Evolutionary conservation across 2,113 vertebrate genomes (phyloP), one percentile per base, ranked within the genome.

Genomic region (Cromileptes altivelis): DNA sequence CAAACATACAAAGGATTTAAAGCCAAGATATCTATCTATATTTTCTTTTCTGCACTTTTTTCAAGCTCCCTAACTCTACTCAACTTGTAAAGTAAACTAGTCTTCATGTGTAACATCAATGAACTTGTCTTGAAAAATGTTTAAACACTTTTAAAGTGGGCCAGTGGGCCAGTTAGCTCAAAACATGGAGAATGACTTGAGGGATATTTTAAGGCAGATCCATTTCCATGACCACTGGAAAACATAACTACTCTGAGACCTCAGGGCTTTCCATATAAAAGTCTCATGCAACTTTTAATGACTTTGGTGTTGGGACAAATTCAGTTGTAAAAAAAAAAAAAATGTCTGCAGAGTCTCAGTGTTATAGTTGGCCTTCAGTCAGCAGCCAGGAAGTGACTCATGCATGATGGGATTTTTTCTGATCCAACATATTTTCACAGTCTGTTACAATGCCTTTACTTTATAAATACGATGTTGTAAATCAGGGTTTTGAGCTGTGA

Each of bases 71-170:
- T 50, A 18, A 17, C 4, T 5, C 15, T 50, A 25, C 45, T 11
- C 19, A 19, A 21, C 11, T 27, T 37, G 13, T 19, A 9, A 18
- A 42, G 25, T 42, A 40, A 60, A 15, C 27, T 27, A 33, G 45
- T 17, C 17, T 14, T 52, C 40, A 58, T 21, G 4, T 58, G 10
- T 23, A 23, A 64, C 63, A 27, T 45, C 42, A 45, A n/a, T 49
- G 27, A 40, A 57, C 37, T 55, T 67, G 27, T 33, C 40, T 14
- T 58, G 52, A 7, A 23, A 45, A 53, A 15, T 25, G 3, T 57
- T 19, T 11, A 5, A 61, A 33, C 27, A 33, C 15, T 50, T 50
- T 30, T 4, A 79, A 85, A 86, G 52, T 80, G 40, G 70, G 75
- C 27, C 70, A 74, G 61, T 55, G 58, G 65, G 52, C n/a, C 64